Base-by-base conservation (phyloP, 2,113 vertebrate genomes). In the Parus major region DNA sequence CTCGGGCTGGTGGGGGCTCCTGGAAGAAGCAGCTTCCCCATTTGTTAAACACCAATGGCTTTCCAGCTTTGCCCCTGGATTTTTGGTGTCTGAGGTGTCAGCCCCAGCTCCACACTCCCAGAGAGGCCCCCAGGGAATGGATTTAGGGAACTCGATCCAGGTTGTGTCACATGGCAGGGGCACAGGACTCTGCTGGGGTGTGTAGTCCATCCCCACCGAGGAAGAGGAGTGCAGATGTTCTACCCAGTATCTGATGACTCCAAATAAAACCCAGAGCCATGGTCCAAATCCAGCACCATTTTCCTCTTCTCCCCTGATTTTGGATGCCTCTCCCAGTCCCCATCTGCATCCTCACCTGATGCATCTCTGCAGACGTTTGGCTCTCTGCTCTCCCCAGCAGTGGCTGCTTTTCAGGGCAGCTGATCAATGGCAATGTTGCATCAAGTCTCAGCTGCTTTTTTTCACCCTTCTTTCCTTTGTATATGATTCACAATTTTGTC, bases 11-110 rank as follows among this genome's bases (percentile, higher is more conserved):
- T 60, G 2, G 33, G 86, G 78, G 73, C 41, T 53, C 53, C 91
- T 94, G 93, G 90, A 91, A 97, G 66, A 92, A 95, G 91, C 84
- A 79, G 78, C 79, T 95, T 92, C 92, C 75, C 91, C 12, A n/a
- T 17, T 52, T 92, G 89, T 76, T 88, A 69, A 86, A 95, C 95
- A 92, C 86, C 80, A 90, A 95, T 93, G 87, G 91, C 82, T 93
- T 91, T 84, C 68, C 86, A 84, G 79, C 89, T 82, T 63, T 92
- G 92, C 95, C 47, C 49, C 91, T 91, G 91, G 90, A 79, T 96
- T 92, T 86, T 39, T 7, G 16, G 81, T 33, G 69, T 82, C 68
- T 50, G 87, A 94, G 93, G 73, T 66, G 87, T 86, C 92, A 79
- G 66, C 77, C 90, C 41, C 1, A 71, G 71, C 63, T 83, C 55